phyloP scores from a whole-genome alignment of 1,140 invertebrate genomes.

The Bursaphelenchus mucronatus region DNA sequence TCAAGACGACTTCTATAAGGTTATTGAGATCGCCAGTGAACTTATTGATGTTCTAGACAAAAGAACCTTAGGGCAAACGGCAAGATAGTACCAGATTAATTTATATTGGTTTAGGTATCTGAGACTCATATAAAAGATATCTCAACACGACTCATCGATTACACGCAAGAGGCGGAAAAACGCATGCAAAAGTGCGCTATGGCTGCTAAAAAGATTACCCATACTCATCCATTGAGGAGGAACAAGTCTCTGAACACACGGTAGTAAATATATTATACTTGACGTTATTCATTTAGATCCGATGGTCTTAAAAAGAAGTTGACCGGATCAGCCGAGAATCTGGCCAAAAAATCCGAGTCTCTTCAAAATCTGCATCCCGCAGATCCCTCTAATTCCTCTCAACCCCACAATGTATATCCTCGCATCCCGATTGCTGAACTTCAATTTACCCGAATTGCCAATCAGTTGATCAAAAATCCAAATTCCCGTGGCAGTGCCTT shows the following conservation, averaged over 20 bases:
- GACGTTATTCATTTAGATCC: neutral
- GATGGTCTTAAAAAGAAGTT: conserved; percentile 17
- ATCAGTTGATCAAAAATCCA: conserved; percentile 38
- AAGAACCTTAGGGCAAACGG: conserved; percentile 26
- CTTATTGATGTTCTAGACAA: conserved; percentile 36
- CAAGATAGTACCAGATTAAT: conserved; percentile 36
- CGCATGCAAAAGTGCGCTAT: conserved; percentile 36
- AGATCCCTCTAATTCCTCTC: conserved; percentile 27
- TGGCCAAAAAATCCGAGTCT: conserved; percentile 28
- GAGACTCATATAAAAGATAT: conserved; percentile 37
- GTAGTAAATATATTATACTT: conserved; percentile 1
- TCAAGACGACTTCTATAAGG: conserved; percentile 39
- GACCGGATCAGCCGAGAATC: neutral
- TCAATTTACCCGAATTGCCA: conserved; percentile 30
- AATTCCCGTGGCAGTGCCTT: conserved; percentile 38
- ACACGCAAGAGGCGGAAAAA: conserved; percentile 32
- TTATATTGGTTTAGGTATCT: conserved; percentile 32
- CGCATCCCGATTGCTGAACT: conserved; percentile 19
- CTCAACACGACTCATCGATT: conserved; percentile 34
- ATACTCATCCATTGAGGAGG: conserved; percentile 24
- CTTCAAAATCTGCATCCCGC: conserved; percentile 30
- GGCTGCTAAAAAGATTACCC: conserved; percentile 31
- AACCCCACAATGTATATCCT: conserved; percentile 19
- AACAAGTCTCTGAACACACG: conserved; percentile 28
- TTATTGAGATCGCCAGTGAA: conserved; percentile 33